These are phyloP conservation scores for Saguinus imperator DNA, from an alignment of 2,113 vertebrate species.

Conservation along the genomic window DNA sequence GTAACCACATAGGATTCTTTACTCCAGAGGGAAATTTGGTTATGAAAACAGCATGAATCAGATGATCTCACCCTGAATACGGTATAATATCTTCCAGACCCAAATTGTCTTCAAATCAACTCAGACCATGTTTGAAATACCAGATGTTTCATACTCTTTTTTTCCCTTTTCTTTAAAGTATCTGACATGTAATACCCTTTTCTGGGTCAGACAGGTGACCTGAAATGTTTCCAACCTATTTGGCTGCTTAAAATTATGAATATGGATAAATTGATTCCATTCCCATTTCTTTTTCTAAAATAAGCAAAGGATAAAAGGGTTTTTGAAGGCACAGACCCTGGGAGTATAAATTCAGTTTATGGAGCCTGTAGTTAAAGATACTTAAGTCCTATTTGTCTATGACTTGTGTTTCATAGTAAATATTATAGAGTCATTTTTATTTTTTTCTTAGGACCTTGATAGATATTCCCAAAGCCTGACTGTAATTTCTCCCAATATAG, in stretches of 20 bases:
- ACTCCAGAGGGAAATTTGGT: slow-evolving; percentile 61
- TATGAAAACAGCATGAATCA: slow-evolving; percentile 70
- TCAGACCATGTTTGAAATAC: slow-evolving; percentile 72
- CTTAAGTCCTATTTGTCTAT: slow-evolving; percentile 8
- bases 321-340: background rate
- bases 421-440: background rate
- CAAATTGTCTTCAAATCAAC: slow-evolving; percentile 66
- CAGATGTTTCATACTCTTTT: slow-evolving; percentile 68
- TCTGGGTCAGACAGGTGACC: slow-evolving; percentile 58
- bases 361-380: background rate
- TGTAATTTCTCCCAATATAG: slow-evolving; percentile 62
- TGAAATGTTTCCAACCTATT: slow-evolving; percentile 75
- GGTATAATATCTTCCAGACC: slow-evolving; percentile 73
- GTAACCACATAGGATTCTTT: slow-evolving; percentile 74
- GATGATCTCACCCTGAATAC: slow-evolving; percentile 73
- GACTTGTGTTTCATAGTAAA: slow-evolving; percentile 38
- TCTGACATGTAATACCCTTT: slow-evolving; percentile 65
- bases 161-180: slow-evolving; percentile 55
- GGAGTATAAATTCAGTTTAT: slow-evolving; percentile 13
- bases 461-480: slow-evolving; percentile 26
- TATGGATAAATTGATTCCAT: slow-evolving; percentile 71
- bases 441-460: slow-evolving; percentile 26
- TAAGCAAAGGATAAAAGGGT: background rate
- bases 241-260: slow-evolving; percentile 70
- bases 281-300: slow-evolving; percentile 10